These are phyloP conservation scores for Hypothenemus hampei DNA, from an alignment of 1,140 invertebrate genomes.

Conservation along the genomic window DNA sequence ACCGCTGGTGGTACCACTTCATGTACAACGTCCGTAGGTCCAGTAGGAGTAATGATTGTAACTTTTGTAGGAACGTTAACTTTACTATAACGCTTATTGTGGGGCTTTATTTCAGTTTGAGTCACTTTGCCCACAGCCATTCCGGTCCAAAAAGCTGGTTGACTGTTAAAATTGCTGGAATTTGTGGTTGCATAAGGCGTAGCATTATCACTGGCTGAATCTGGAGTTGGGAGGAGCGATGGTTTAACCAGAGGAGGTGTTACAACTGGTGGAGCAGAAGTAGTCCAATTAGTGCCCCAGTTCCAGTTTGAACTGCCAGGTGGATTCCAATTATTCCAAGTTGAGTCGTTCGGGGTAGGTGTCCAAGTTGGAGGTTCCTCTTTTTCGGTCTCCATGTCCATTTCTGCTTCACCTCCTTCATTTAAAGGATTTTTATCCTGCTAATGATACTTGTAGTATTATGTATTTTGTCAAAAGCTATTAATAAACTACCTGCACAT, in stretches of 20 bases:
- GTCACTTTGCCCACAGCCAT: constrained; percentile 21
- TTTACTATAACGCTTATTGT: constrained; percentile 43
- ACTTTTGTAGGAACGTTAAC: constrained; percentile 38
- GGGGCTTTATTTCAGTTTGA: constrained; percentile 37
- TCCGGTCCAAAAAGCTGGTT: constrained; percentile 32
- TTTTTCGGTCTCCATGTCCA: constrained; percentile 75
- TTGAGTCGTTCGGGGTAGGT: constrained; percentile 30
- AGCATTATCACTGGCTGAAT: constrained; percentile 36
- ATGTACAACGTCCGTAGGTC: constrained; percentile 12
- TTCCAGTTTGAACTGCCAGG: constrained; percentile 43
- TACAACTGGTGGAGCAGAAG: constrained; percentile 42
- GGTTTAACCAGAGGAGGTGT: constrained; percentile 44
- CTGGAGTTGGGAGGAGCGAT: constrained; percentile 44
- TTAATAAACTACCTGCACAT: constrained; percentile 46
- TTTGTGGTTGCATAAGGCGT: constrained; percentile 26
- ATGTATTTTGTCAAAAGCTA: not conserved
- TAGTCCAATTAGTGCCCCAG: constrained; percentile 48
- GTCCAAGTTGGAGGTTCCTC: constrained; percentile 45
- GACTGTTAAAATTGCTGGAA: constrained; percentile 23
- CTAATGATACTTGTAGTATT: not conserved
- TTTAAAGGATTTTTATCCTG: not conserved
- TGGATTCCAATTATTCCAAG: constrained; percentile 41
- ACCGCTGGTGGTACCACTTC: constrained; percentile 33
- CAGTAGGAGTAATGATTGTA: constrained; percentile 21
- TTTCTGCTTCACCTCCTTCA: constrained; percentile 75